Conservation (phyloP, 1,140 invertebrate genomes). For the Bombus fervidus region DNA sequence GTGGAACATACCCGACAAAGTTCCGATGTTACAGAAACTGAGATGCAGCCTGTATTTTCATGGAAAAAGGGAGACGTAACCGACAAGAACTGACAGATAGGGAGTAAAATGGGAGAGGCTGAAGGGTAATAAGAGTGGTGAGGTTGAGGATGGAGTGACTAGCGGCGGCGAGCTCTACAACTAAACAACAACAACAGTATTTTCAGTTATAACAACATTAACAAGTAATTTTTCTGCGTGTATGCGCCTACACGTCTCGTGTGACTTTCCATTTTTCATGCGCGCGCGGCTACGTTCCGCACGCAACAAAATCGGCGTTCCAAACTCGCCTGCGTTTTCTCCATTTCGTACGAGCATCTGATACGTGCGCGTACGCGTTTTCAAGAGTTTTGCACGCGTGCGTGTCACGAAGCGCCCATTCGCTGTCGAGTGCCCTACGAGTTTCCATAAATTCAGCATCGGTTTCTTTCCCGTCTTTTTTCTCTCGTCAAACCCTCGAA, state of each 20-base stretch:
- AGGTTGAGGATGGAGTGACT: constrained; percentile 74
- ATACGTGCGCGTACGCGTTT: background rate
- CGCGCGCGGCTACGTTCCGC: constrained; percentile 31
- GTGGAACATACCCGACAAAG: too few relatives aligned
- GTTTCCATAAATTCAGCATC: constrained; percentile 17
- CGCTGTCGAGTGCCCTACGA: too few relatives aligned
- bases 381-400: constrained; percentile 6
- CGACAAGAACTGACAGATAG: too few relatives aligned
- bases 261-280: constrained; percentile 25
- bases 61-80: background rate
- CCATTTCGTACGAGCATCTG: constrained; percentile 8
- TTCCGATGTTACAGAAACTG: too few relatives aligned
- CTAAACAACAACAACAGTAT: constrained; percentile 84
- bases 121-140: background rate
- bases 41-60: too few relatives aligned
- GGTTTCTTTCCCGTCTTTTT: background rate
- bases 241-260: constrained; percentile 61
- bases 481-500: background rate
- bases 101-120: too few relatives aligned
- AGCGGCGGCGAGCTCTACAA: constrained; percentile 83
- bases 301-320: constrained; percentile 14
- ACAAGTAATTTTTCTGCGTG: constrained; percentile 81
- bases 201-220: constrained; percentile 83
- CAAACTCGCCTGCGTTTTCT: constrained; percentile 7
- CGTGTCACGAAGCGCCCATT: constrained; percentile 22